Percentiles rank a stretch among this genome's conserved stretches.
phyloP scores from a whole-genome alignment of 1,140 invertebrate genomes.

The Lasioglossum albipes region DNA sequence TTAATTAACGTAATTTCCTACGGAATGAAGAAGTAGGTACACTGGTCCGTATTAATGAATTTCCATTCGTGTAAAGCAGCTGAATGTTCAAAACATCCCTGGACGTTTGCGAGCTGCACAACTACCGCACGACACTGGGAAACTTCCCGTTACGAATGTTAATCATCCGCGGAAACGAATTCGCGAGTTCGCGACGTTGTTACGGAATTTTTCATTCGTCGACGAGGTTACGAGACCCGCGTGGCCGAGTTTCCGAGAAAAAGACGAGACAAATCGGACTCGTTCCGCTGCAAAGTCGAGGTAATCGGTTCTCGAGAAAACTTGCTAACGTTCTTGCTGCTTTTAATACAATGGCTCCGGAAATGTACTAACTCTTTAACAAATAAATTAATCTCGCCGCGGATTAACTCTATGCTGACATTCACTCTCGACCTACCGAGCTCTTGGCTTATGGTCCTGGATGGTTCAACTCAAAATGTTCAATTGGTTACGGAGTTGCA shows the following conservation, averaged over 20 bases:
- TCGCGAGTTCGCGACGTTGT: background rate
- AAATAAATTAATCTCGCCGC: background rate
- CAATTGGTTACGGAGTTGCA: too few relatives aligned
- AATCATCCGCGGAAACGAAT: conserved; percentile 5
- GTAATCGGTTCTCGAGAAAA: background rate
- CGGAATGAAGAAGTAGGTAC: background rate
- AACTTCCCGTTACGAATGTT: conserved; percentile 4
- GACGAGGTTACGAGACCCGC: background rate
- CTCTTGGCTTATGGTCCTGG: too few relatives aligned
- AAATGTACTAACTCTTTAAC: background rate
- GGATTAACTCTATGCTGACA: background rate
- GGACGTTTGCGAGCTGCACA: background rate
- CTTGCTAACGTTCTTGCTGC: background rate
- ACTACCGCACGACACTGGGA: too few relatives aligned
- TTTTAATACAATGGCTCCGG: background rate
- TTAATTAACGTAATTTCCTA: background rate
- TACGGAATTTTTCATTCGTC: background rate
- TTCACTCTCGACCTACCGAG: too few relatives aligned
- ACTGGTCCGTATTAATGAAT: background rate
- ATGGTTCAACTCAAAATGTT: too few relatives aligned
- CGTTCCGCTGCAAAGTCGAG: background rate
- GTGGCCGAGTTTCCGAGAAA: background rate
- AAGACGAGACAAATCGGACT: background rate
- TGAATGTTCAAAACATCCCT: background rate
- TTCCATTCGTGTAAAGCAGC: background rate